Base-by-base conservation (phyloP, 1,140 invertebrate genomes). In the Anastatus disparis region DNA sequence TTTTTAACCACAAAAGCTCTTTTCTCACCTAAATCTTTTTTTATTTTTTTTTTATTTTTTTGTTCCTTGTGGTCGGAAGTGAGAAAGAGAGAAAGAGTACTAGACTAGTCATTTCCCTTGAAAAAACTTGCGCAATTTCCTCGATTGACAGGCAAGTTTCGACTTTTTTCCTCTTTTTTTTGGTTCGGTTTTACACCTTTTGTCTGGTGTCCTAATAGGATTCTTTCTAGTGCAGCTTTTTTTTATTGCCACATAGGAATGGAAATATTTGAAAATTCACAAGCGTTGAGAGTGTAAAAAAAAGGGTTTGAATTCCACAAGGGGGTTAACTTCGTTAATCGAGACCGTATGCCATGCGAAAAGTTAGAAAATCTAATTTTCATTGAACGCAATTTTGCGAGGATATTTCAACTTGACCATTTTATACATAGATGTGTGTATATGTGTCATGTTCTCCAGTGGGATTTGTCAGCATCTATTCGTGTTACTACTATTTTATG, bases 301-400 rank as follows among this genome's bases (percentile, higher is more conserved):
- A 55, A 42, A 42, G 40, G 26, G 55, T 27, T 10, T 40, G 53
- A 29, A 67, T 61, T 59, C 56, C 56, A 20, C 31, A n/a, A n/a
- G n/a, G 27, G 1, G 50, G 27, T 68, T 58, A 69, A 69, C 42
- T 69, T 50, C 13, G 46, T 69, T 61, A 61, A 69, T 61, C 46
- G 56, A n/a, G n/a, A 1, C 26, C 10, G 17, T 15, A n/a, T n/a
- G 38, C 27, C 38, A 22, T 7, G n/a, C n/a, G 46, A 61, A 67
- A 62, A 69, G 56, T 61, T 69, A 61, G 46, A 48, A 53, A 69
- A 69, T 69, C 46, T 52, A 61, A 69, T 69, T 68, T 69, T 22
- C 31, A n/a, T n/a, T n/a, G n/a, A n/a, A n/a, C n/a, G n/a, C n/a
- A n/a, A n/a, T n/a, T n/a, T n/a, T n/a, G n/a, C n/a, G n/a, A n/a